These are phyloP conservation scores for Onychostruthus taczanowskii DNA, from an alignment of 2,113 vertebrate genomes.

Conservation along the genomic window DNA sequence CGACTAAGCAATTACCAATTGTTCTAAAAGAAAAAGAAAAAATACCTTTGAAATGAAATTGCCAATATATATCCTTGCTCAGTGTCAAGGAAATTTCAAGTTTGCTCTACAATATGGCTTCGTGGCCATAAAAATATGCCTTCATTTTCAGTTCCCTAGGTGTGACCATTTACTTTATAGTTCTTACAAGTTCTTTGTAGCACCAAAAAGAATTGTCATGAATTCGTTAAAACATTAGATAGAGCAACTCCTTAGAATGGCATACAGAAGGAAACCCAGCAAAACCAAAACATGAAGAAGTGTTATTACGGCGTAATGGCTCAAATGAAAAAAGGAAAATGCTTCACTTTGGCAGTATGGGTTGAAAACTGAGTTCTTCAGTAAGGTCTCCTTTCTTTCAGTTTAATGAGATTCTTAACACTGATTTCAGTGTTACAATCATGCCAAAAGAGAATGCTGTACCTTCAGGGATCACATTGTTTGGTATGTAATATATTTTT, in stretches of 20 bases:
- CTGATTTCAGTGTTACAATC: neutral
- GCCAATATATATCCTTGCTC: neutral
- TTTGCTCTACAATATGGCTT: neutral
- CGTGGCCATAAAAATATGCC: neutral
- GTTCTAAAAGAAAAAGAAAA: neutral
- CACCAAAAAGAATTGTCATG: neutral
- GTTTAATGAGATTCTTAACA: neutral
- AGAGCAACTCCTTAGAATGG: neutral
- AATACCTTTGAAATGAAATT: neutral
- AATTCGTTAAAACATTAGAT: neutral
- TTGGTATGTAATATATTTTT: accelerated
- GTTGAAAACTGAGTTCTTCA: neutral
- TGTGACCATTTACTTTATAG: neutral
- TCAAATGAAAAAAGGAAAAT: neutral
- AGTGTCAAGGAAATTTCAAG: neutral
- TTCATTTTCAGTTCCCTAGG: neutral
- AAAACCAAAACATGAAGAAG: neutral
- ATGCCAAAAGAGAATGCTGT: neutral
- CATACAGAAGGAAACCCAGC: neutral
- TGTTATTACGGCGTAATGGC: neutral
- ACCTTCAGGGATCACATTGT: neutral
- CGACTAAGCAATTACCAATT: neutral
- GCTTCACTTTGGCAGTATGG: accelerated
- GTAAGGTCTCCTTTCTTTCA: neutral
- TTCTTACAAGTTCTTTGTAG: neutral